Percentiles rank a stretch among this genome's conserved stretches.
These are phyloP conservation scores for Lordiphosa stackelbergi DNA, from an alignment of 1,140 invertebrate species.

Conservation along the genomic window DNA sequence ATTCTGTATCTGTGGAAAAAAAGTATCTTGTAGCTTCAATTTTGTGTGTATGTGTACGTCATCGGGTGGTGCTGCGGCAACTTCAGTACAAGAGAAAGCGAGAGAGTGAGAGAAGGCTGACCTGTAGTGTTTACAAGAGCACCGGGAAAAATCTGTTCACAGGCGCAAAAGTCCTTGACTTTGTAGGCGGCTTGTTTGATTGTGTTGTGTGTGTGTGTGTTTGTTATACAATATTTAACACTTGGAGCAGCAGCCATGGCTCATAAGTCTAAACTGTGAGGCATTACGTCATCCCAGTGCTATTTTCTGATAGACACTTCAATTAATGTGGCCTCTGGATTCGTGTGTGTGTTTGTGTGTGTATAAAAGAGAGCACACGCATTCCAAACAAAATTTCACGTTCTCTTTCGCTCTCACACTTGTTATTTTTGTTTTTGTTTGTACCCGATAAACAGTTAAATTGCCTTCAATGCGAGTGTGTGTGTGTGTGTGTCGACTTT, in stretches of 20 bases:
- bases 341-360: conserved; percentile 14
- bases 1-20: conserved; percentile 44
- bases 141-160: conserved; percentile 32
- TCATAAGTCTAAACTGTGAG: conserved; percentile 55
- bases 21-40: conserved; percentile 56
- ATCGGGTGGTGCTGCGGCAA: conserved; percentile 65
- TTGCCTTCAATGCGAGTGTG: conserved; percentile 34
- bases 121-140: conserved; percentile 25
- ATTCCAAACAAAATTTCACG: conserved; percentile 45
- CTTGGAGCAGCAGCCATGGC: conserved; percentile 36
- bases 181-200: conserved; percentile 20
- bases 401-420: conserved; percentile 25
- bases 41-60: conserved; percentile 55
- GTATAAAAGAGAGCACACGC: conserved; percentile 17
- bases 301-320: conserved; percentile 75
- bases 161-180: conserved; percentile 56
- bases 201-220: background rate
- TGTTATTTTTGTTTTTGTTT: conserved; percentile 49
- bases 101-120: conserved; percentile 22
- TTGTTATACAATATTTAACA: conserved; percentile 14
- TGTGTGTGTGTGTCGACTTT: conserved; percentile 28
- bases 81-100: conserved; percentile 58
- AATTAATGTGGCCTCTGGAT: conserved; percentile 57
- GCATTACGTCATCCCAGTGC: conserved; percentile 72
- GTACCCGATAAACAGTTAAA: conserved; percentile 67